Base-by-base conservation (phyloP, 2,888 invertebrate genomes). In the Julus scanicus region DNA sequence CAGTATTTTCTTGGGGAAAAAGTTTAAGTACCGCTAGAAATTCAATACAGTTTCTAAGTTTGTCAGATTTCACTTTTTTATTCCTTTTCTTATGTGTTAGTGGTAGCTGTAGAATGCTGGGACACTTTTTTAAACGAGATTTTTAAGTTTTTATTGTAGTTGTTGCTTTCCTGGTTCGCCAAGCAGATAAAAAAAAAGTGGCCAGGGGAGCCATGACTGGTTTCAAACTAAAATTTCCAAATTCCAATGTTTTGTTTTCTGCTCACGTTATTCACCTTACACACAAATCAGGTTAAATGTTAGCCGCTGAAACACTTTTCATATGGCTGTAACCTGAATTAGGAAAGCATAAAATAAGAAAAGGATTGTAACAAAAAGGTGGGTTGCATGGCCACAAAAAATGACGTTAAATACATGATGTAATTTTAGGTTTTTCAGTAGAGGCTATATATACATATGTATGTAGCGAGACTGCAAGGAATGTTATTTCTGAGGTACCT, bases 261-360 rank as follows among this genome's bases (percentile, higher is more conserved):
- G 15, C 37, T 80, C 37, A 80, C 80, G 80, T 80, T 29, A 37
- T 80, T 29, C 80, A 37, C 80, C 80, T 11, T n/a, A n/a, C 80
- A 80, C 80, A 80, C 80, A 80, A 80, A 80, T 80, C 80, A 80
- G 80, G 80, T 80, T 80, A 80, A 80, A 37, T 29, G 80, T 80
- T 80, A 37, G 80, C 80, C 80, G 37, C 80, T 13, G 13, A 80
- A 80, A 80, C 80, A 80, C 80, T 80, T 37, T 29, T 37, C 13
- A 5, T 29, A 80, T 37, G 37, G 29, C 9, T 13, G 5, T 80
- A 80, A 37, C 80, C 80, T 80, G 80, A 80, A 80, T 80, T 80
- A 37, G 80, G 80, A 80, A 80, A 20, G 80, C 6, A 17, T 37
- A 80, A 37, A 80, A 80, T 80, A 29, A 13, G 80, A 80, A 80